Conservation (phyloP, 2,888 invertebrate species). For the Ennomos erosarius region DNA sequence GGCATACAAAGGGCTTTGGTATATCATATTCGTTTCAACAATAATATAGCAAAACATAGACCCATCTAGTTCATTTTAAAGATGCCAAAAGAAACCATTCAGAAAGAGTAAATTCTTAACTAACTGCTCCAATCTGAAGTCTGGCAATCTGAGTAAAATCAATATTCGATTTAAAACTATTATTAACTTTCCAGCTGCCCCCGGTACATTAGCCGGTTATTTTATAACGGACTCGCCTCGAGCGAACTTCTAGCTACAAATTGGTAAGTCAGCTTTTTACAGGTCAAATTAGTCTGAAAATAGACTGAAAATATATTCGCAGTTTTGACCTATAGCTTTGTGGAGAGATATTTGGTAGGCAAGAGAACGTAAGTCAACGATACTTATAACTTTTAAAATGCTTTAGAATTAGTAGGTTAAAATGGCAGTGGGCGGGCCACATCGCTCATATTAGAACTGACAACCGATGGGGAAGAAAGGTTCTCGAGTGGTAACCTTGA, state of each 20-base stretch:
- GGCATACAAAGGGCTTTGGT: too few relatives aligned
- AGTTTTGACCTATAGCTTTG: not conserved
- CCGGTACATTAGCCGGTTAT: conserved; percentile 22
- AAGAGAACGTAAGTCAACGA: too few relatives aligned
- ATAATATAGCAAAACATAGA: too few relatives aligned
- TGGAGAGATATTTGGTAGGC: not conserved
- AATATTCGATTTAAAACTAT: conserved; percentile 33
- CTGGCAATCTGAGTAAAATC: conserved; percentile 10
- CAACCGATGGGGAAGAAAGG: too few relatives aligned
- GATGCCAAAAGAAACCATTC: too few relatives aligned
- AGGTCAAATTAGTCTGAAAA: conserved; percentile 53
- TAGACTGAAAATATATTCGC: conserved; percentile 43
- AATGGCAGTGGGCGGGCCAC: too few relatives aligned
- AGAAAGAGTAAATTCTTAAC: not conserved
- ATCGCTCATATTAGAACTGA: too few relatives aligned
- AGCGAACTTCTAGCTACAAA: conserved; percentile 43
- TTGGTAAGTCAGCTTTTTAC: conserved; percentile 54
- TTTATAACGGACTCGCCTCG: conserved; percentile 32
- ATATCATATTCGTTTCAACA: too few relatives aligned
- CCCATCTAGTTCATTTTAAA: too few relatives aligned
- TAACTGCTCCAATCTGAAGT: conserved; percentile 10
- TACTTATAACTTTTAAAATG: too few relatives aligned
- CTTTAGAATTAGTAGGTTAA: too few relatives aligned
- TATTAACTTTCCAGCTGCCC: conserved; percentile 20
- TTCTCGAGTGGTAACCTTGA: too few relatives aligned